Evolutionary conservation across 2,113 vertebrate genomes (phyloP).

Genomic region (Petrocephalus zakoni): DNA sequence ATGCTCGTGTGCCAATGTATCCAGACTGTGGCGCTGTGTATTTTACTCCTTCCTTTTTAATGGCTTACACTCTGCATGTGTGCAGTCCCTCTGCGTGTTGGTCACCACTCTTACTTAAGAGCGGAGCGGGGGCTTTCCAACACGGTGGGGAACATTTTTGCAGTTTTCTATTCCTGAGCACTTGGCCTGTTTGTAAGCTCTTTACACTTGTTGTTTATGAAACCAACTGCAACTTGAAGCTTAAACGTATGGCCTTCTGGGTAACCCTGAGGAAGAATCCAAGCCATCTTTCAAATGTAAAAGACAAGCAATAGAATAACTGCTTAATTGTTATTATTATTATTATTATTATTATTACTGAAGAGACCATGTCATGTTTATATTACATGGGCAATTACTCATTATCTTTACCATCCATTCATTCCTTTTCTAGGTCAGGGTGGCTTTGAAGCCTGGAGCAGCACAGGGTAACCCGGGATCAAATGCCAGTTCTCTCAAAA

Average conservation of each 20-base stretch:
- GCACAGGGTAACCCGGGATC: neutral
- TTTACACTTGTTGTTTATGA: slow-evolving; percentile 1
- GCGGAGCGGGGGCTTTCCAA: slow-evolving; percentile 36
- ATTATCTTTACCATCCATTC: neutral
- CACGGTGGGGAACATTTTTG: neutral
- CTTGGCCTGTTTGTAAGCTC: slow-evolving; percentile 21
- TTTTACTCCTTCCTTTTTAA: slow-evolving; percentile 14
- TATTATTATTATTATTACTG: neutral
- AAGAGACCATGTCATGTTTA: slow-evolving; percentile 21
- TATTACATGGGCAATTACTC: slow-evolving; percentile 11
- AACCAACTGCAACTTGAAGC: neutral
- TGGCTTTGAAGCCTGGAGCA: neutral
- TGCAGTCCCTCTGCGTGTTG: slow-evolving; percentile 39
- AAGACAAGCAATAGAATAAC: neutral
- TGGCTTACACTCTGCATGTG: slow-evolving; percentile 30
- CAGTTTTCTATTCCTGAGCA: slow-evolving; percentile 2
- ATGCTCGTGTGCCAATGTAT: neutral
- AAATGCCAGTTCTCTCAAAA: neutral
- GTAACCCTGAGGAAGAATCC: neutral
- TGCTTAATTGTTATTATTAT: neutral
- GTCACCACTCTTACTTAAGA: slow-evolving; percentile 63
- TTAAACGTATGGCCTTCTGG: neutral
- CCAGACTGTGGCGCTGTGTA: slow-evolving; percentile 17
- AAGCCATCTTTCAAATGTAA: slow-evolving; percentile 6
- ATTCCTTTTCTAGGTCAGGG: neutral